Evolutionary conservation across 1,140 invertebrate species (phyloP), one percentile per base, ranked within the genome.

Genomic region (Eurytemora carolleeae): DNA sequence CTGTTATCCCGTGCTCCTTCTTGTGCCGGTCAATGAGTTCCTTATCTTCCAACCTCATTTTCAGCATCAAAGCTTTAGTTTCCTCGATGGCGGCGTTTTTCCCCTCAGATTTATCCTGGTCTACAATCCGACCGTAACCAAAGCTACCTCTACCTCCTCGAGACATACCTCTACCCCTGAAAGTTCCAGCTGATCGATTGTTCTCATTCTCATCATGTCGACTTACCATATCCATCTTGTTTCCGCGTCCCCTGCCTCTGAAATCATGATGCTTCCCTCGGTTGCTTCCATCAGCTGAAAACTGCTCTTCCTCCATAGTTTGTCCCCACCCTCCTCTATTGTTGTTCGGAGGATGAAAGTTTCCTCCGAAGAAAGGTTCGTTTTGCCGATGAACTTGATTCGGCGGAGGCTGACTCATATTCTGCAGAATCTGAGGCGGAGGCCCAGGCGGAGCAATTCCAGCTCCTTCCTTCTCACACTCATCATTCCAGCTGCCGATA

Each of bases 41-140:
- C 25, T 59, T 31, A 25, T 59, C 58, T n/a, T 59, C 58, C 21
- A 59, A 19, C 25, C 26, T 59, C 58, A 59, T 59, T n/a, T 59
- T 59, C 23, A 24, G 22, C 58, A 59, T 59, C 58, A 59, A 19
- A 25, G 58, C 58, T 16, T 24, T 59, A 25, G 58, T 59, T 25
- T 59, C 58, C n/a, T 22, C 58, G 22, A 59, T 59, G 21, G 58
- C 58, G 25, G 18, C 19, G n/a, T 59, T 24, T 22, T 24, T 59
- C 3, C 58, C 58, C 16, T 24, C 58, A 19, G 17, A 15, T 21
- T 59, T 59, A 7, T 59, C 58, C 23, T 25, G 23, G 19, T 59
- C 58, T 12, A 44, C 31, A 44, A 44, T n/a, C n/a, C 31, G 7
- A 12, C 31, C 31, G n/a, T n/a, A 7, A 12, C 31, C n/a, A 12